A percentile compares a stretch with the other conserved stretches of the same genome.
These are phyloP conservation scores for Tichodroma muraria DNA, from an alignment of 2,113 vertebrate species.

Conservation along the genomic window DNA sequence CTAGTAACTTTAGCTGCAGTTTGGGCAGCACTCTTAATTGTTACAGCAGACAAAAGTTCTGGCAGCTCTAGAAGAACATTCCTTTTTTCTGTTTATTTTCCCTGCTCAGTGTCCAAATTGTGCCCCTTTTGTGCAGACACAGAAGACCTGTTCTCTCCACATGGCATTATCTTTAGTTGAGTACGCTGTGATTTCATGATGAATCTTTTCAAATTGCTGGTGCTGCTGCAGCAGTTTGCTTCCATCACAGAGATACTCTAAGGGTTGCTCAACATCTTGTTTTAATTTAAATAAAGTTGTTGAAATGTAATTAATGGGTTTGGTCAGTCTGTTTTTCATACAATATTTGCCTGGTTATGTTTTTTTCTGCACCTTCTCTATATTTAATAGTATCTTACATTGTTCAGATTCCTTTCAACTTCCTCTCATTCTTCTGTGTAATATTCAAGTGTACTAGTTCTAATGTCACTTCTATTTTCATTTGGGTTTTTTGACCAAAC, in stretches of 20 bases:
- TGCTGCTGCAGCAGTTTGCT: constrained; percentile 68
- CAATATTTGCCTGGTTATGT: not conserved
- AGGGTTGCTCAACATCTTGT: not conserved
- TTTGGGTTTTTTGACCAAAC: not conserved
- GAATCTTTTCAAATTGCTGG: constrained; percentile 27
- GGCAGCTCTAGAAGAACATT: constrained; percentile 66
- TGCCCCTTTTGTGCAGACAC: constrained; percentile 22
- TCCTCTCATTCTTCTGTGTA: not conserved
- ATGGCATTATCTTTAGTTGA: constrained; percentile 6
- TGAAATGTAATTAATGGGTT: constrained; percentile 12
- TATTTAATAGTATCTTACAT: not conserved
- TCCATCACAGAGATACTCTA: constrained; percentile 50
- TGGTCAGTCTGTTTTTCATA: not conserved
- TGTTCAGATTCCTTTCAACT: not conserved
- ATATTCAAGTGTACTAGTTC: not conserved
- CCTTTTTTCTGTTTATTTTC: constrained; percentile 8
- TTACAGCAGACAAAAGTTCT: constrained; percentile 61
- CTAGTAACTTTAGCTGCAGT: constrained; percentile 3
- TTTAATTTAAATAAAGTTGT: constrained; percentile 37
- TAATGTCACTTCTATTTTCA: not conserved
- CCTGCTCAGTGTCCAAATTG: constrained; percentile 26
- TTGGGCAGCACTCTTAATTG: constrained; percentile 43
- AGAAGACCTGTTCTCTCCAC: not conserved
- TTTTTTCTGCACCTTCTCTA: not conserved
- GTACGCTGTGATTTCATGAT: not conserved